Conservation (phyloP, 2,113 vertebrate species). For the Cavia porcellus region DNA sequence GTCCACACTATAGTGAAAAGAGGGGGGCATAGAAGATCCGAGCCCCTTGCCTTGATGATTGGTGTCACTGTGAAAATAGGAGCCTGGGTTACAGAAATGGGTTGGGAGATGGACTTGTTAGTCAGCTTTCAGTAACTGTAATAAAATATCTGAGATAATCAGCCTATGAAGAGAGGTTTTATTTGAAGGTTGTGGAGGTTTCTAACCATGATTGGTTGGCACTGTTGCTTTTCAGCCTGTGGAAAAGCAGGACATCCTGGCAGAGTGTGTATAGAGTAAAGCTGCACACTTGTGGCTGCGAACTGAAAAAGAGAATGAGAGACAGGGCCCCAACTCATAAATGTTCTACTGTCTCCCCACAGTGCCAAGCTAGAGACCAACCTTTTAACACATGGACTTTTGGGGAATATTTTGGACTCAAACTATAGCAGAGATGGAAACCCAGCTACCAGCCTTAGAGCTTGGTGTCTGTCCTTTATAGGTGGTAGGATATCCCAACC, state of each 20-base stretch:
- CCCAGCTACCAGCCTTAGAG: not conserved
- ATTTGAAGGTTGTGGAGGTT: not conserved
- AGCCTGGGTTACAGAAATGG: not conserved
- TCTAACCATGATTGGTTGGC: not conserved
- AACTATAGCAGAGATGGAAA: not conserved
- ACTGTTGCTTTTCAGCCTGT: not conserved
- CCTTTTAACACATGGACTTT: not conserved
- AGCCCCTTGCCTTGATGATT: not conserved
- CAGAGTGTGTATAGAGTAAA: not conserved
- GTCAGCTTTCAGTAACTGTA: not conserved
- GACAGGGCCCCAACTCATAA: not conserved
- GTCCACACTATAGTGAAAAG: not conserved
- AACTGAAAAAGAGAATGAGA: not conserved
- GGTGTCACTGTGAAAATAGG: not conserved
- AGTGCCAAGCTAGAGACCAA: not conserved
- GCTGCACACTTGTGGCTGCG: not conserved
- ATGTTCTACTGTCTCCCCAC: not conserved
- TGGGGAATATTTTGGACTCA: not conserved
- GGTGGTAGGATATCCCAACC: not conserved
- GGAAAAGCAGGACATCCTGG: not conserved
- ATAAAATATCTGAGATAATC: not conserved
- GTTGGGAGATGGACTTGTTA: not conserved
- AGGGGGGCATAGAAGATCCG: not conserved
- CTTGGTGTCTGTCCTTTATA: not conserved
- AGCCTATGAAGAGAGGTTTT: not conserved